Conservation (phyloP, 2,113 vertebrate species). For the Piliocolobus tephrosceles region DNA sequence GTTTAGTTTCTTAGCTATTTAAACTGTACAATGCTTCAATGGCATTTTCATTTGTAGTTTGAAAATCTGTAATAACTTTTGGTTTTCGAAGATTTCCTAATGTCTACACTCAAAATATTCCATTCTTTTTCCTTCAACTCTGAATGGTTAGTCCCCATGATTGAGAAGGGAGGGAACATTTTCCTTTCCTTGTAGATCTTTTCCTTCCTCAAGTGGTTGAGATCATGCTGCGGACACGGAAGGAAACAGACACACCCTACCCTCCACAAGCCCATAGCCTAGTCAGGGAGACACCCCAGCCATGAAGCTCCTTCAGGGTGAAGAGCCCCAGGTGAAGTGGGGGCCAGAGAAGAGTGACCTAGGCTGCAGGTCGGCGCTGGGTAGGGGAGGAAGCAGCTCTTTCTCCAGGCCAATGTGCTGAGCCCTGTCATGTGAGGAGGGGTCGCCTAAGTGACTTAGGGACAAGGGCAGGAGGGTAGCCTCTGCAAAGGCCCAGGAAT, state of each 20-base stretch:
- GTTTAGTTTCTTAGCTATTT: no score
- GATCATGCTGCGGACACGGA: neutral
- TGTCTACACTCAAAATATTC: no score
- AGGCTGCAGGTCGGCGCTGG: neutral
- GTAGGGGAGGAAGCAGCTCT: neutral
- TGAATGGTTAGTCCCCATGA: no score
- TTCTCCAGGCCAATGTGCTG: neutral
- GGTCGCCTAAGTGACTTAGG: no score
- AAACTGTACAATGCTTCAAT: no score
- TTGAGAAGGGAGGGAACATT: neutral
- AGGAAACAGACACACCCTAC: neutral
- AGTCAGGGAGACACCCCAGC: neutral
- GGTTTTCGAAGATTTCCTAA: no score
- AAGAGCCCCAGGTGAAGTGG: fast-evolving
- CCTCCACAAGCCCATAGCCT: no score
- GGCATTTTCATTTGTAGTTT: no score
- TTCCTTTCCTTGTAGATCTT: neutral
- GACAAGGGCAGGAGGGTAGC: neutral
- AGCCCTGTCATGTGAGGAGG: neutral
- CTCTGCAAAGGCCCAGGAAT: neutral
- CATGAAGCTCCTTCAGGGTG: neutral
- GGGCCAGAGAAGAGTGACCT: no score
- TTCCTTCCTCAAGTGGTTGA: neutral
- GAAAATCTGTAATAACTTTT: no score
- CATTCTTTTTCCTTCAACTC: no score